Base-by-base conservation (phyloP, 1,140 invertebrate genomes). In the Bombus pyrosoma region DNA sequence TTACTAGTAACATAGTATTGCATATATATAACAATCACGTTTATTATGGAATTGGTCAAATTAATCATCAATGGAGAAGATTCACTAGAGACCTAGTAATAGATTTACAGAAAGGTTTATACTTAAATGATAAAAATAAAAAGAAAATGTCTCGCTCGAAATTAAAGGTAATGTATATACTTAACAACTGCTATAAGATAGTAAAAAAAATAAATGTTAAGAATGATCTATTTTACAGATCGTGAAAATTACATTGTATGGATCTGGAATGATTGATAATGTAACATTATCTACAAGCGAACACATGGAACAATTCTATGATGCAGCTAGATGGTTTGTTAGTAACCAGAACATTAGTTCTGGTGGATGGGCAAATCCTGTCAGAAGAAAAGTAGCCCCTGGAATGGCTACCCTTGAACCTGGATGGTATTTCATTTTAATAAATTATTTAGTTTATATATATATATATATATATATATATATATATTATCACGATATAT, bases 261-360 rank as follows among this genome's bases (percentile, higher is more conserved):
- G 98, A 68, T 95, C 96, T 84, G 98, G 98, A 5, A 96, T 96
- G 86, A 96, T 98, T 82, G 97, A 98, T 92, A 98, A 98, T 95
- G 93, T 99, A 75, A 98, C 97, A 18, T 93, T 99, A 59, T 96
- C 97, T n/a, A 97, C 97, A 3, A 97, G 96, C 89, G 97, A 98
- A 91, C 98, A 99, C 94, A 96, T 98, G 94, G 96, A 97, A 76
- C 97, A 98, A 93, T 99, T 99, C 95, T 98, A 98, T 91, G 97
- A 98, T 93, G 97, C 99, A 5, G 98, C 98, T 28, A 96, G 98
- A 91, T 99, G 99, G 99, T 97, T 99, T 92, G 97, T 99, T 8
- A 95, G 95, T 37, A 96, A 98, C 95, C 99, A 99, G 95, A 97
- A 98, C 92, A 90, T 95, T 68, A 95, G 96, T 83, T 96, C 97